These are phyloP conservation scores for Rhamnusium bicolor DNA, from an alignment of 2,888 invertebrate genomes.

Conservation along the genomic window DNA sequence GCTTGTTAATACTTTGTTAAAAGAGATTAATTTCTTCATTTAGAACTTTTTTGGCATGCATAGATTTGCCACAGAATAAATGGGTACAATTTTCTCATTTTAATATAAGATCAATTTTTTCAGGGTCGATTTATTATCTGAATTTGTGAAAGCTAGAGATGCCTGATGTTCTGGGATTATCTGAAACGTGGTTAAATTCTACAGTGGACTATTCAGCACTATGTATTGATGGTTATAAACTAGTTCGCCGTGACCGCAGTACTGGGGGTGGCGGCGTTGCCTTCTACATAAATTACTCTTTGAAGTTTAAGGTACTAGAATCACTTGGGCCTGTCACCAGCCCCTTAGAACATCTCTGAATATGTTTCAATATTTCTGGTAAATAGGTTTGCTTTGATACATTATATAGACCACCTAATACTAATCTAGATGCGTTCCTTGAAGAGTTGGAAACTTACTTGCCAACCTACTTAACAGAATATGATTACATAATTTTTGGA, in stretches of 20 bases:
- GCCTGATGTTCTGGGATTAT: constrained; percentile 11
- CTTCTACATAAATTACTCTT: constrained; percentile 4
- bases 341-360: constrained; percentile 8
- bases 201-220: neutral
- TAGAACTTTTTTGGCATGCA: no score
- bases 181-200: neutral
- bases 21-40: no score
- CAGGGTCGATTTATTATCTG: constrained; percentile 11
- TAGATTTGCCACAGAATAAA: no score
- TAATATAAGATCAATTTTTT: neutral
- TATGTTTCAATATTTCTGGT: constrained; percentile 11
- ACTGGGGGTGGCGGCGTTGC: constrained; percentile 6
- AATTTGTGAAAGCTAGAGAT: neutral
- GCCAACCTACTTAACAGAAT: neutral
- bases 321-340: neutral
- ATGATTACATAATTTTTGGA: constrained; percentile 1
- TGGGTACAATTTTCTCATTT: neutral
- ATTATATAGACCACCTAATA: constrained; percentile 21
- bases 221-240: constrained; percentile 2
- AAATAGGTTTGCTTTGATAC: constrained; percentile 11
- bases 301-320: neutral
- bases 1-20: no score
- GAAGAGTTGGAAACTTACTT: neutral
- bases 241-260: neutral
- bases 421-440: neutral